Conservation (phyloP, 92 coral and sea anemone genomes). For the Paramuricea clavata region DNA sequence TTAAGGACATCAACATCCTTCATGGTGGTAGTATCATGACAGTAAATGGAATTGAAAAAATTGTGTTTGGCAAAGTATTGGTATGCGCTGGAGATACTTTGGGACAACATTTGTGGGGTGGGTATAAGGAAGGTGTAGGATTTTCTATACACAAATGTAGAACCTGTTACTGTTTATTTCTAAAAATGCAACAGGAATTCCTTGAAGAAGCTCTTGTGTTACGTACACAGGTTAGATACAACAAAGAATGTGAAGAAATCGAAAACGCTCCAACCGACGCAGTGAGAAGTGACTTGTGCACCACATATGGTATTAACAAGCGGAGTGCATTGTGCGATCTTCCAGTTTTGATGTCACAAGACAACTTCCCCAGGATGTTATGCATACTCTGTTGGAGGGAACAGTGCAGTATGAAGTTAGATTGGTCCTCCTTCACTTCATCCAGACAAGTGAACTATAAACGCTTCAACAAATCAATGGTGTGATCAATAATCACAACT, state of each 20-base stretch:
- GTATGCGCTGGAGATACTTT: background rate
- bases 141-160: background rate
- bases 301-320: background rate
- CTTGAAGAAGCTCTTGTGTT: background rate
- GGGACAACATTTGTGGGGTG: background rate
- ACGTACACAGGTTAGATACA: background rate
- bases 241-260: background rate
- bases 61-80: background rate
- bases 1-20: background rate
- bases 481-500: too few species aligned
- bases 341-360: background rate
- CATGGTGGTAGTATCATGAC: too few species aligned
- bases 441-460: too few species aligned
- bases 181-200: background rate
- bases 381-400: background rate
- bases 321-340: background rate
- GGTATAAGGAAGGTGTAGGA: background rate
- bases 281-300: background rate
- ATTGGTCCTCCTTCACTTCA: background rate
- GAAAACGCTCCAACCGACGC: background rate
- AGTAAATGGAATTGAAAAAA: background rate
- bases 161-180: background rate
- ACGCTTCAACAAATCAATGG: too few species aligned
- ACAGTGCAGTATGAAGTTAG: background rate
- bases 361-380: too few species aligned